Conservation (phyloP, 1,140 invertebrate genomes). For the Panagrolaimus sp. region DNA sequence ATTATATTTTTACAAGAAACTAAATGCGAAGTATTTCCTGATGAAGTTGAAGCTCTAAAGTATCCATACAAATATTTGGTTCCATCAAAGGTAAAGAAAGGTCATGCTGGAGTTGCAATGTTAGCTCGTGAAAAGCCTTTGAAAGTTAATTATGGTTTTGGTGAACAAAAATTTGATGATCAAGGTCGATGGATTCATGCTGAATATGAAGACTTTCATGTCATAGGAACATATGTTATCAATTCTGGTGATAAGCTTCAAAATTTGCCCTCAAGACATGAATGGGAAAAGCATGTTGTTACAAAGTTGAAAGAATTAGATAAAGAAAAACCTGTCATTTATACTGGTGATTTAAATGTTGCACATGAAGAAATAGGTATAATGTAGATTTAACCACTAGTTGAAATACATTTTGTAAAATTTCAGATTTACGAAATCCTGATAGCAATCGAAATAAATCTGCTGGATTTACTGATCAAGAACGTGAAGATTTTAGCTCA, state of each 20-base stretch:
- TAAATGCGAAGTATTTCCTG: conserved; percentile 82
- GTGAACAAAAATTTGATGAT: conserved; percentile 68
- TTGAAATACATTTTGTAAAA: not conserved
- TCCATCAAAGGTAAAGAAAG: conserved; percentile 63
- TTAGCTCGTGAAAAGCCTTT: conserved; percentile 76
- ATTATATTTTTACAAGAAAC: conserved; percentile 89
- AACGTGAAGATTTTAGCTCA: conserved; percentile 79
- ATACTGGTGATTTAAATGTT: conserved; percentile 95
- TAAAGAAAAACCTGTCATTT: conserved; percentile 82
- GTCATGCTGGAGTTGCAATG: conserved; percentile 84
- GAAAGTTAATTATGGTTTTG: conserved; percentile 77
- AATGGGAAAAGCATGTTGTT: conserved; percentile 81
- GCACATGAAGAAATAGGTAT: conserved; percentile 86
- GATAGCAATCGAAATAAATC: conserved; percentile 79
- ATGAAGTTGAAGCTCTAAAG: conserved; percentile 70
- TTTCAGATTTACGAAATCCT: conserved; percentile 82
- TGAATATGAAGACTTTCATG: conserved; percentile 84
- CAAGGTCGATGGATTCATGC: conserved; percentile 86
- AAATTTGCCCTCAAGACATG: conserved; percentile 76
- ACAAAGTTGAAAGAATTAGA: conserved; percentile 75
- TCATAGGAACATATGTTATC: conserved; percentile 73
- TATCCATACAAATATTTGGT: conserved; percentile 71
- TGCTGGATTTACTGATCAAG: conserved; percentile 90
- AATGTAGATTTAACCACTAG: too few species aligned
- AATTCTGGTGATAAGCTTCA: conserved; percentile 76